phyloP scores from a whole-genome alignment of 2,797 vertebrate species.

The Chiroxiphia lanceolata region DNA sequence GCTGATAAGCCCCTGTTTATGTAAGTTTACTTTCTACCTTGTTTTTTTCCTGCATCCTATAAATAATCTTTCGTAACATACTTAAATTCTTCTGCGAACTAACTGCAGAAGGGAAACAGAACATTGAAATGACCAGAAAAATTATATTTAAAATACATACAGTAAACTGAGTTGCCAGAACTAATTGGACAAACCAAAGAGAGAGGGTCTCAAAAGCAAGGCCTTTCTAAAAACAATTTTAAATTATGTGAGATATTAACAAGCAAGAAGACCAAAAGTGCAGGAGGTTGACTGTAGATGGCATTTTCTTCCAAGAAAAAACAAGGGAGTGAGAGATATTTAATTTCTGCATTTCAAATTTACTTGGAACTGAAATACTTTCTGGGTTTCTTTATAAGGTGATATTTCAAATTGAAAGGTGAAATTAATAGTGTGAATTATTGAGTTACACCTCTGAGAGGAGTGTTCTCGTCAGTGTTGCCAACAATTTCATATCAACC shows the following conservation, averaged over 20 bases:
- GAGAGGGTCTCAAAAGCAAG: neutral
- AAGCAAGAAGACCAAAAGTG: neutral
- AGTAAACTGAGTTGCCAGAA: neutral
- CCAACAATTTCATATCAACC: neutral
- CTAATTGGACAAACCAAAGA: neutral
- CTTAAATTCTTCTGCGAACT: neutral
- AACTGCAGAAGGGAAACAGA: neutral
- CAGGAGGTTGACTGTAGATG: neutral
- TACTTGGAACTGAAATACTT: neutral
- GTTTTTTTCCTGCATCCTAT: neutral
- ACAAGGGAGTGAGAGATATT: neutral
- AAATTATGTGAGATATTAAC: neutral
- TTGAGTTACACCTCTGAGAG: neutral
- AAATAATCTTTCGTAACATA: neutral
- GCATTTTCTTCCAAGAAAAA: neutral
- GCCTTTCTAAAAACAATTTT: neutral
- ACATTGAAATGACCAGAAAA: neutral
- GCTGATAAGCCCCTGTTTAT: neutral
- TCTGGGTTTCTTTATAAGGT: neutral
- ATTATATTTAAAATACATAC: neutral
- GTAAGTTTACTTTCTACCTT: neutral
- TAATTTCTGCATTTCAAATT: neutral
- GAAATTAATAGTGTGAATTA: neutral
- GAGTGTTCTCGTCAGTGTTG: neutral
- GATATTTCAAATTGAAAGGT: neutral